These are phyloP conservation scores for Poecilobothrus nobilitatus DNA, from an alignment of 2,888 invertebrate genomes.

Conservation along the genomic window DNA sequence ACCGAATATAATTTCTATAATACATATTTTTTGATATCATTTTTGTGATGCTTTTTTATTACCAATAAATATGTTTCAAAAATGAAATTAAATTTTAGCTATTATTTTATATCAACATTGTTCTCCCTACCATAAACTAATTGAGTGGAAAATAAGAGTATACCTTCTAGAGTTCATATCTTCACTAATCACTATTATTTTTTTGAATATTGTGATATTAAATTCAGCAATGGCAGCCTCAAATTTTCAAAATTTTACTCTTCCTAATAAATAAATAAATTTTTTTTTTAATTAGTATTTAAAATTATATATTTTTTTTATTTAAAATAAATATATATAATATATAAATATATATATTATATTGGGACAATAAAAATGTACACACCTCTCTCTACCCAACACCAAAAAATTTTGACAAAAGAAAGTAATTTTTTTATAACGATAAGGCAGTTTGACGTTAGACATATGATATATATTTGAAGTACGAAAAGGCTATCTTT, in stretches of 20 bases:
- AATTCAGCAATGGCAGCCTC: neutral
- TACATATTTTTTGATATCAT: too few species aligned
- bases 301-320: neutral
- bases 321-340: neutral
- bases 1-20: too few species aligned
- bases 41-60: too few species aligned
- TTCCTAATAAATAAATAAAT: neutral
- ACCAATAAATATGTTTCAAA: too few species aligned
- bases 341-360: neutral
- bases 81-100: too few species aligned
- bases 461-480: too few species aligned
- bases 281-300: neutral
- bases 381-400: neutral
- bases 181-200: neutral
- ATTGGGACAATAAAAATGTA: neutral
- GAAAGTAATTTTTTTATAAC: neutral
- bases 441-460: too few species aligned
- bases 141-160: neutral
- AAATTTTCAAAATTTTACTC: neutral
- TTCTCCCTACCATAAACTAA: neutral
- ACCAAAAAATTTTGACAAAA: neutral
- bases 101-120: neutral
- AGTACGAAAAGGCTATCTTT: too few species aligned
- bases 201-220: neutral
- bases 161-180: slow-evolving; percentile 1